These are phyloP conservation scores for Tautogolabrus adspersus DNA, from an alignment of 2,113 vertebrate species.

Conservation along the genomic window DNA sequence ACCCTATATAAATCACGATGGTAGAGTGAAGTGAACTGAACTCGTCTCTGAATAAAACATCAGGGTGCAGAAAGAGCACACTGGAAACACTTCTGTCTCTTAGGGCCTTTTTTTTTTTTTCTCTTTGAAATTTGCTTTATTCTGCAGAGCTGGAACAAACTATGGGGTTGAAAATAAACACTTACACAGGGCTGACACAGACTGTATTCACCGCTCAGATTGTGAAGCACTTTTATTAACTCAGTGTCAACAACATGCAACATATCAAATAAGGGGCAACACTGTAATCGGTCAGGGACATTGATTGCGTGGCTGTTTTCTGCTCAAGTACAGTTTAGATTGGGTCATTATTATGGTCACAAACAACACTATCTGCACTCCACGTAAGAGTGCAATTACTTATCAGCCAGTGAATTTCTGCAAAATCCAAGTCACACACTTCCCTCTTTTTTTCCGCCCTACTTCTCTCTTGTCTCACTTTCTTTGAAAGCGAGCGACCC, in stretches of 20 bases:
- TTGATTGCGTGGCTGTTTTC: constrained; percentile 65
- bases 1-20: constrained; percentile 67
- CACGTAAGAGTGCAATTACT: constrained; percentile 49
- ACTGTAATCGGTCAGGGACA: constrained; percentile 59
- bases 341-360: constrained; percentile 41
- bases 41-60: constrained; percentile 78
- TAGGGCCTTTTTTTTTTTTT: background rate
- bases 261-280: background rate
- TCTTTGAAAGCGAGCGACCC: constrained; percentile 50
- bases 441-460: background rate
- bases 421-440: constrained; percentile 40
- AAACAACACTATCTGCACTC: constrained; percentile 46
- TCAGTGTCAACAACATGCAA: constrained; percentile 38
- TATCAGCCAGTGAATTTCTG: constrained; percentile 56
- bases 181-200: background rate
- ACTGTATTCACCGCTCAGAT: constrained; percentile 8
- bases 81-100: constrained; percentile 48
- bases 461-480: constrained; percentile 45
- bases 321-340: constrained; percentile 65
- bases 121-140: constrained; percentile 46
- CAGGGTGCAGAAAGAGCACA: constrained; percentile 59
- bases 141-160: constrained; percentile 33
- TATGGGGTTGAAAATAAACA: constrained; percentile 9
- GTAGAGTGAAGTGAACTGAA: constrained; percentile 58
- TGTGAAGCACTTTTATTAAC: background rate